Evolutionary conservation across 2,888 invertebrate species (phyloP).

Genomic region (Heliconius aoede): DNA sequence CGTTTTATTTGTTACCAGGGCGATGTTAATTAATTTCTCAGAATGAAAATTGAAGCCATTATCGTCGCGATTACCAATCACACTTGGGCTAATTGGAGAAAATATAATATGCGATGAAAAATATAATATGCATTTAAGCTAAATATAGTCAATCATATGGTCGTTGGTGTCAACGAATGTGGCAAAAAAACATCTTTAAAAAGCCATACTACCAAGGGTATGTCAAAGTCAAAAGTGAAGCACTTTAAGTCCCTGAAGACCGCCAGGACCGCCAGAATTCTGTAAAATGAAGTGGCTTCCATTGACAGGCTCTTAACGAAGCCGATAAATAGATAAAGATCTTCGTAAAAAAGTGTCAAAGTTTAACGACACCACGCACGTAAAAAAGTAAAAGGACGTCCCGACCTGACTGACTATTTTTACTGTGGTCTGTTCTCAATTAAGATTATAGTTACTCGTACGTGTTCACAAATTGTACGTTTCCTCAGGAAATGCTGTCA

Average conservation of each 20-base stretch:
- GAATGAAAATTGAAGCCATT: neutral
- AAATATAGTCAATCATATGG: neutral
- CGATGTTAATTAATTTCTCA: neutral
- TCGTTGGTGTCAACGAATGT: neutral
- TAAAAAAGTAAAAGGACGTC: conserved; percentile 61
- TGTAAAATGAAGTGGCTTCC: conserved; percentile 51
- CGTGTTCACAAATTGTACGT: conserved; percentile 67
- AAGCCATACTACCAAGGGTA: neutral
- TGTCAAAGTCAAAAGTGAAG: conserved; percentile 49
- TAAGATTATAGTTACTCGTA: conserved; percentile 61
- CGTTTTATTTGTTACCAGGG: neutral
- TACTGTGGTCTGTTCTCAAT: conserved; percentile 67
- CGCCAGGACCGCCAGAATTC: conserved; percentile 41
- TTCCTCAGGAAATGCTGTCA: conserved; percentile 70
- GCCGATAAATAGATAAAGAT: conserved; percentile 58
- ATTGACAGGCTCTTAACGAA: conserved; percentile 68
- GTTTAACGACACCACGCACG: conserved; percentile 64
- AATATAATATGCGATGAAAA: neutral
- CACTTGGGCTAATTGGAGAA: neutral
- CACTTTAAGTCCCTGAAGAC: conserved; percentile 48
- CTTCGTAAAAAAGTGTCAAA: conserved; percentile 75
- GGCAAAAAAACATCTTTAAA: neutral
- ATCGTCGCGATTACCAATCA: neutral
- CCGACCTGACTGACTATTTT: conserved; percentile 38
- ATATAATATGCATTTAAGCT: neutral